Evolutionary conservation across 2,888 invertebrate genomes (phyloP).

Genomic region (Stenoptilia bipunctidactyla): DNA sequence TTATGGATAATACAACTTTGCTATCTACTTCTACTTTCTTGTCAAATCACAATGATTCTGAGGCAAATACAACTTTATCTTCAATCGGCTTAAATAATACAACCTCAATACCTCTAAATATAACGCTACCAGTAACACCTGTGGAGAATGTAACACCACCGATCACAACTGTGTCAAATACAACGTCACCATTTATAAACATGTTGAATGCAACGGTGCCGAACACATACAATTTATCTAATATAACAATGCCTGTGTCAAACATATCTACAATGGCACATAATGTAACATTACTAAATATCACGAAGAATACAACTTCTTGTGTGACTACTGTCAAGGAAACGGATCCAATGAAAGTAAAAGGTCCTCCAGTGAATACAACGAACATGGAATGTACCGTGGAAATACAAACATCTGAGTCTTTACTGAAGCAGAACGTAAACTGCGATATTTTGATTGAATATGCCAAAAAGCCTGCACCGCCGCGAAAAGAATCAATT

Average conservation of each 20-base stretch:
- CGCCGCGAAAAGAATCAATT: constrained; percentile 27
- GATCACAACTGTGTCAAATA: background rate
- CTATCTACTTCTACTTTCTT: no score
- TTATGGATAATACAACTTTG: no score
- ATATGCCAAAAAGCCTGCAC: constrained; percentile 24
- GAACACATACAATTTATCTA: constrained; percentile 2
- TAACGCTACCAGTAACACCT: constrained; percentile 12
- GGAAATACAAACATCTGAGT: constrained; percentile 23
- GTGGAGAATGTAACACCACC: constrained; percentile 16
- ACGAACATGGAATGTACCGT: constrained; percentile 23
- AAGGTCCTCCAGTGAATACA: constrained; percentile 21
- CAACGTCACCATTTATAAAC: background rate
- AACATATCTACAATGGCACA: constrained; percentile 5
- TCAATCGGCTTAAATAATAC: no score
- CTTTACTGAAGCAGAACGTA: background rate
- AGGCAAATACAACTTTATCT: no score
- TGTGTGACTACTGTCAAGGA: background rate
- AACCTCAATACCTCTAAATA: constrained; percentile 7
- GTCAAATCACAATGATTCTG: no score
- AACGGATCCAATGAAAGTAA: constrained; percentile 23
- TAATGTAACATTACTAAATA: background rate
- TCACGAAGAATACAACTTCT: constrained; percentile 15
- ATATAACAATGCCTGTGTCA: background rate
- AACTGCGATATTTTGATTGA: constrained; percentile 14
- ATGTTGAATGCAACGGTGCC: constrained; percentile 16